Evolutionary conservation across 2,797 vertebrate genomes (phyloP).

Genomic region (Spinus olivaceus): DNA sequence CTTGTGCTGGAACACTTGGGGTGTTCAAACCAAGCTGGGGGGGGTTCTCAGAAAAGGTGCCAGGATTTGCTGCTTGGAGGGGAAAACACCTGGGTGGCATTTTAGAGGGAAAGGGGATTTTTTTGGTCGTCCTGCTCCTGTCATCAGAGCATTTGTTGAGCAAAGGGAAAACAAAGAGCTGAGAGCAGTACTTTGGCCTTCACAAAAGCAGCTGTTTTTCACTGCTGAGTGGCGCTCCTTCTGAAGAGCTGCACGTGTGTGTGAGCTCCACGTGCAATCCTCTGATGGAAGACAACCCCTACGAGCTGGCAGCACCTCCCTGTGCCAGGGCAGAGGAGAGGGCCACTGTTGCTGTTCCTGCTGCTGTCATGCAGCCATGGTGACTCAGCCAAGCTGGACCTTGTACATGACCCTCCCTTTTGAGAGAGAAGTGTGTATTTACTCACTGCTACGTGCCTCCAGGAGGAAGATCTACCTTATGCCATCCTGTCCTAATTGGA

Average conservation of each 20-base stretch:
- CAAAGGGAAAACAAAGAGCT: conserved; percentile 30
- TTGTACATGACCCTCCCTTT: neutral
- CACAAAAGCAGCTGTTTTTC: conserved; percentile 54
- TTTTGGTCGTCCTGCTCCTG: neutral
- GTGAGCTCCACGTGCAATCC: conserved; percentile 32
- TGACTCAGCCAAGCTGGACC: neutral
- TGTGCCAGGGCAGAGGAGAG: conserved; percentile 35
- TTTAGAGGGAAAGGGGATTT: neutral
- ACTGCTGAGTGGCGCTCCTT: conserved; percentile 18
- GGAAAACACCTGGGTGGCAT: neutral
- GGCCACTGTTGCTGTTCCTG: neutral
- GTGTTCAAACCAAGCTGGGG: neutral
- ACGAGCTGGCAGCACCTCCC: conserved; percentile 6
- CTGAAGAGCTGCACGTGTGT: neutral
- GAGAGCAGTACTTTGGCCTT: conserved; percentile 30
- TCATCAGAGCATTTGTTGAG: neutral
- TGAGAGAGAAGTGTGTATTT: neutral
- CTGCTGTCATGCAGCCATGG: neutral
- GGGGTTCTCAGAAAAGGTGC: neutral
- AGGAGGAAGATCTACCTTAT: neutral
- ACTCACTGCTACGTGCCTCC: neutral
- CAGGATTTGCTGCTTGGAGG: neutral
- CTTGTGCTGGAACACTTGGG: neutral
- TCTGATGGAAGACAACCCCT: conserved; percentile 54
- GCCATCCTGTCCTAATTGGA: neutral